Conservation (phyloP, 2,797 vertebrate species). For the Manis crassicaudata region DNA sequence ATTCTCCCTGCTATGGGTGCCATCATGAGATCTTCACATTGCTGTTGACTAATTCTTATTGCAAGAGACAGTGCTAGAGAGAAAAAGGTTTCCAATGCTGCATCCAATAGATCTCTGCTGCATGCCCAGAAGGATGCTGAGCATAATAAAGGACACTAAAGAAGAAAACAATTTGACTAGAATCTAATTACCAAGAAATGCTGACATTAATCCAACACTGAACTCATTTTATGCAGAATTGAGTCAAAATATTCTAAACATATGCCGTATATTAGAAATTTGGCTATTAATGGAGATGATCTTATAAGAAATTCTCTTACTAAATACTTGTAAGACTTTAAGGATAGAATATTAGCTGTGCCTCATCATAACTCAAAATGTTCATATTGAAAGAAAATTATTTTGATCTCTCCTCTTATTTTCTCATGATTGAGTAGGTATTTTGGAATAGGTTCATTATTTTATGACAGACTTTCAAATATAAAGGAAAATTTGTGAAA, state of each 20-base stretch:
- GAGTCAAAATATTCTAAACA: not conserved
- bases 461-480: constrained; percentile 52
- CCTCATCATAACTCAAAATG: not conserved
- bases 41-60: not conserved
- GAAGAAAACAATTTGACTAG: not conserved
- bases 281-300: not conserved
- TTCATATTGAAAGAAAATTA: not conserved
- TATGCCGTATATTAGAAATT: not conserved
- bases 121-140: not conserved
- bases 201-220: not conserved
- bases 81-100: not conserved
- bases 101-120: not conserved
- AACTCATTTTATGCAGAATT: not conserved
- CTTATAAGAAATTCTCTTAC: not conserved
- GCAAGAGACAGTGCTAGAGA: not conserved
- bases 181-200: constrained; percentile 33
- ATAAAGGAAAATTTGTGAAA: not conserved
- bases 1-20: not conserved
- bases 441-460: constrained; percentile 47
- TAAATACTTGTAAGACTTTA: not conserved
- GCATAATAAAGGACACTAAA: not conserved
- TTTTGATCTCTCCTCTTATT: not conserved
- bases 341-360: not conserved
- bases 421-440: not conserved
- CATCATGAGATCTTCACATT: not conserved